phyloP scores from a whole-genome alignment of 2,797 vertebrate genomes.

The Takifugu ocellatus region DNA sequence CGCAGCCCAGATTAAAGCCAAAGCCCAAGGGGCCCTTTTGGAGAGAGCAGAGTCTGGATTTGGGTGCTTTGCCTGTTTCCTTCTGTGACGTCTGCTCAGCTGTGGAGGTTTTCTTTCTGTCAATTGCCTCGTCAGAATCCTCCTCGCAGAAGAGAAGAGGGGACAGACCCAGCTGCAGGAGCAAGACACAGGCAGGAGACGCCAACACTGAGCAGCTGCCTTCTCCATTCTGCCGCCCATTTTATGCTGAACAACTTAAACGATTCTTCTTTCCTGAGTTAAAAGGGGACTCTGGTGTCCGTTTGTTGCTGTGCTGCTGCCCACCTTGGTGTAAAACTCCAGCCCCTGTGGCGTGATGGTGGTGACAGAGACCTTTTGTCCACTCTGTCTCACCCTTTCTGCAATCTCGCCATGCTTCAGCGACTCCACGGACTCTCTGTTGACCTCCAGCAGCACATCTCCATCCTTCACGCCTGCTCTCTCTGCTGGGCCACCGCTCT shows the following conservation, averaged over 20 bases:
- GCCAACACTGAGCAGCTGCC: neutral
- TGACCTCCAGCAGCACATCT: constrained; percentile 89
- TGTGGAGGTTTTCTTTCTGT: constrained; percentile 16
- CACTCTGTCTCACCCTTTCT: constrained; percentile 76
- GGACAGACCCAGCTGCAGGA: constrained; percentile 70
- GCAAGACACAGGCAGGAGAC: neutral
- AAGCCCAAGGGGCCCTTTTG: constrained; percentile 61
- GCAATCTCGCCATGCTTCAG: constrained; percentile 83
- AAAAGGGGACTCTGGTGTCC: too few relatives aligned
- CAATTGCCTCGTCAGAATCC: constrained; percentile 14
- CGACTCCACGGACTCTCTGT: constrained; percentile 81
- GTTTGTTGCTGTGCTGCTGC: neutral
- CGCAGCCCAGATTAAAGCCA: constrained; percentile 62
- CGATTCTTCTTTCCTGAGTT: too few relatives aligned
- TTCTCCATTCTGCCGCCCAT: neutral
- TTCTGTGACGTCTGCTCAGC: constrained; percentile 9
- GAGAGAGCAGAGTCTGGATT: constrained; percentile 51
- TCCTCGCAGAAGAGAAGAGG: constrained; percentile 74
- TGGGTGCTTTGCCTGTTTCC: constrained; percentile 7
- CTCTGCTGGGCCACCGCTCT: constrained; percentile 80
- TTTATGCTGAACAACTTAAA: too few relatives aligned
- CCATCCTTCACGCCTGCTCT: constrained; percentile 84
- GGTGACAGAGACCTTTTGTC: constrained; percentile 73
- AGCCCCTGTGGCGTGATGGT: constrained; percentile 79
- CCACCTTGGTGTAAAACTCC: constrained; percentile 85